A percentile compares a stretch with the other conserved stretches of the same genome.
phyloP scores from a whole-genome alignment of 2,113 vertebrate genomes.

The Phasianus colchicus region DNA sequence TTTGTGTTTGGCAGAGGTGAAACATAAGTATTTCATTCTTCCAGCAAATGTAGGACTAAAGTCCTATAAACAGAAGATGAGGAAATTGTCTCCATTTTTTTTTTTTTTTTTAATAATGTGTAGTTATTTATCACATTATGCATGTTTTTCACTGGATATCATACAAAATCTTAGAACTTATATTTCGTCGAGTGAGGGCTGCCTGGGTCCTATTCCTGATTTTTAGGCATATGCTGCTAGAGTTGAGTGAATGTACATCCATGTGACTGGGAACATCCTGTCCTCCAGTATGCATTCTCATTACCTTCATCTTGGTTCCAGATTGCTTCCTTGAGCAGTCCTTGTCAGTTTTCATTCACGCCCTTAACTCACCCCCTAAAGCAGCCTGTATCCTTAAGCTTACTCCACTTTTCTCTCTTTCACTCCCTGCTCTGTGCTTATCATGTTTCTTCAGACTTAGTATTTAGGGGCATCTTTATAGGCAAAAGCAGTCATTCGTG shows the following conservation, averaged over 20 bases:
- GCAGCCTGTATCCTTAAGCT: background rate
- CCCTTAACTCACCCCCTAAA: background rate
- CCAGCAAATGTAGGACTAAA: background rate
- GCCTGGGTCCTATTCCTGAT: background rate
- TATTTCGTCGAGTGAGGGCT: background rate
- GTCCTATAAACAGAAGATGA: background rate
- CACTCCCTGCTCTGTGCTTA: background rate
- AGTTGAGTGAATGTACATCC: background rate
- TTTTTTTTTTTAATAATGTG: background rate
- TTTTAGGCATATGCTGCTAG: background rate
- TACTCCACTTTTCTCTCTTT: background rate
- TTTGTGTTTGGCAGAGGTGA: background rate
- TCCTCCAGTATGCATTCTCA: fast-evolving
- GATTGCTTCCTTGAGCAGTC: background rate
- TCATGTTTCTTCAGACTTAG: background rate
- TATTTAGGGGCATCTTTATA: background rate
- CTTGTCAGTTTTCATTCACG: background rate
- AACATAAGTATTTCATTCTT: background rate
- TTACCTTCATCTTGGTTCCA: background rate
- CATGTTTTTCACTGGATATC: background rate
- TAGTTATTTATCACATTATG: background rate
- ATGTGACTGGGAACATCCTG: background rate
- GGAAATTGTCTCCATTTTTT: background rate
- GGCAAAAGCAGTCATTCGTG: background rate
- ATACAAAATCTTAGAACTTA: fast-evolving